Evolutionary conservation across 2,113 vertebrate genomes (phyloP).

Genomic region (Cepphus grylle): DNA sequence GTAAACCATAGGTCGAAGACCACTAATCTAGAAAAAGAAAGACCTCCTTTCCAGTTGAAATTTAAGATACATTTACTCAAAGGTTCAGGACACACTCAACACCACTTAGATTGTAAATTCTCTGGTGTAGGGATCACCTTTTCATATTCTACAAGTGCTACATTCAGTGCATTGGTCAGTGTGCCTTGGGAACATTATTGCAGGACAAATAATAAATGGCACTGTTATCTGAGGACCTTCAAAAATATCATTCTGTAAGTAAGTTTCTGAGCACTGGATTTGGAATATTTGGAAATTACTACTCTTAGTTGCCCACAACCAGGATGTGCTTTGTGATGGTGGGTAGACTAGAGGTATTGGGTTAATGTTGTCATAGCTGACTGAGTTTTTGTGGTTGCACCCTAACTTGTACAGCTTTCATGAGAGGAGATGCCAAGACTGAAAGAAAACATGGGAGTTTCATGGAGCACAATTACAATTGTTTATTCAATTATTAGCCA

Average conservation of each 20-base stretch:
- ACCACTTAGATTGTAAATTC: not conserved
- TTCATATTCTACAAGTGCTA: not conserved
- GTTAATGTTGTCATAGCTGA: not conserved
- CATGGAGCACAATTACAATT: constrained; percentile 33
- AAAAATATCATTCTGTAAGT: not conserved
- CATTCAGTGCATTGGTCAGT: not conserved
- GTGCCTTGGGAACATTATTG: not conserved
- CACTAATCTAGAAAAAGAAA: not conserved
- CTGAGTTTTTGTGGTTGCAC: not conserved
- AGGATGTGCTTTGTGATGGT: not conserved
- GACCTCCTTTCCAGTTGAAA: not conserved
- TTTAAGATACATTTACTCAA: not conserved
- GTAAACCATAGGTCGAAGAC: not conserved
- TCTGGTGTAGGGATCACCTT: not conserved
- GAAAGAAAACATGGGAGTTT: constrained; percentile 11
- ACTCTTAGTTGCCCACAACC: not conserved
- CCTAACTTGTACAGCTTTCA: not conserved
- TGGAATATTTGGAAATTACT: not conserved
- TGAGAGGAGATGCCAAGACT: not conserved
- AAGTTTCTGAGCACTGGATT: not conserved
- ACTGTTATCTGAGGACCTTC: not conserved
- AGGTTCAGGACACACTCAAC: not conserved
- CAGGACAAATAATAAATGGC: not conserved
- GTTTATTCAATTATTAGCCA: constrained; percentile 53
- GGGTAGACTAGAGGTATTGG: not conserved